phyloP scores from a whole-genome alignment of 2,113 vertebrate species.

The Pyrgilauda ruficollis region DNA sequence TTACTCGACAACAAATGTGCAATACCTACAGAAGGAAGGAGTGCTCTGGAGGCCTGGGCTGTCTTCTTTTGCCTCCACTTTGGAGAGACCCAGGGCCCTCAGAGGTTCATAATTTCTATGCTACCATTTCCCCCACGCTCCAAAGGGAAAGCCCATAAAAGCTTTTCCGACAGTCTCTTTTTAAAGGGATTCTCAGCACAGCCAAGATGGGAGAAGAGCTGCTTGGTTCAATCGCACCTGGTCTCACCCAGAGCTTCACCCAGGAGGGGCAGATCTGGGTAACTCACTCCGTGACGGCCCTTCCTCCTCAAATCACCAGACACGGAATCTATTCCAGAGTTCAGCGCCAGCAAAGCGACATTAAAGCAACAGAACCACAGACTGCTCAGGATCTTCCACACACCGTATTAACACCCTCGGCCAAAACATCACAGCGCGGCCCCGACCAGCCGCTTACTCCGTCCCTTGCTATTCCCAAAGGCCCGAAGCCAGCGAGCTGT shows the following conservation, averaged over 20 bases:
- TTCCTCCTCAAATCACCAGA: neutral
- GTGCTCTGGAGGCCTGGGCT: neutral
- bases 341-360: fast-evolving
- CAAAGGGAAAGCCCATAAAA: neutral
- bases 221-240: neutral
- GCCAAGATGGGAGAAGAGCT: neutral
- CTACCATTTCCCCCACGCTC: neutral
- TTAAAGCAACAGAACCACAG: neutral
- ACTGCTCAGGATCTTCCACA: fast-evolving
- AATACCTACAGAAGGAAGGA: neutral
- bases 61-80: neutral
- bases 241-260: neutral
- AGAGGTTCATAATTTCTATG: neutral
- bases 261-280: neutral
- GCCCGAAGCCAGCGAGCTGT: neutral
- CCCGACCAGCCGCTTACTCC: fast-evolving
- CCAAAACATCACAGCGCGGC: fast-evolving
- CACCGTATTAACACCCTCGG: fast-evolving
- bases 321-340: fast-evolving
- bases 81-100: neutral
- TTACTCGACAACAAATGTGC: neutral
- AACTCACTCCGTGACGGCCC: fast-evolving
- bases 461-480: neutral
- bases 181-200: neutral
- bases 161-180: neutral